phyloP scores from a whole-genome alignment of 2,113 vertebrate species.

The Entelurus aequoreus region DNA sequence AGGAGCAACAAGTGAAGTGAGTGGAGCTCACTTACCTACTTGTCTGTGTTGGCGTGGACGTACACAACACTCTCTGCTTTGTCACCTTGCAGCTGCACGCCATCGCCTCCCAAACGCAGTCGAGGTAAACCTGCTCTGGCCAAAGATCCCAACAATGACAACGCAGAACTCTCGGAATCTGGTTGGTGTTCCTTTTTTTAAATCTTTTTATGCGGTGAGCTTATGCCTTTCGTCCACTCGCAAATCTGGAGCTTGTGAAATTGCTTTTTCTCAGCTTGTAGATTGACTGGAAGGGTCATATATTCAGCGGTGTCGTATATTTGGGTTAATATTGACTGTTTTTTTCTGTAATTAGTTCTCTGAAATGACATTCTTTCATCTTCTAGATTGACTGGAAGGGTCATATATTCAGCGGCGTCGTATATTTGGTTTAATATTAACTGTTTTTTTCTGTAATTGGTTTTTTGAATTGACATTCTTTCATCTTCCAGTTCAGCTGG shows the following conservation, averaged over 20 bases:
- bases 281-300: no score
- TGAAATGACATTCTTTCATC: no score
- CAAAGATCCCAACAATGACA: constrained; percentile 80
- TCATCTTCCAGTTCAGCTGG: no score
- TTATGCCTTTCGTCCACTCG: neutral
- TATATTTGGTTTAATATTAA: no score
- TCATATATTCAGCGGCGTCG: no score
- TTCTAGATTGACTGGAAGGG: no score
- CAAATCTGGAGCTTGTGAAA: neutral
- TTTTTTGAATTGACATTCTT: no score
- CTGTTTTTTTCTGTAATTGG: no score
- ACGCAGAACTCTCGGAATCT: constrained; percentile 77
- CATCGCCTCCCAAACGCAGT: constrained; percentile 83
- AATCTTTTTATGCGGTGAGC: constrained; percentile 4
- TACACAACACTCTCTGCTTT: neutral
- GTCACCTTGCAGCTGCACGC: constrained; percentile 55
- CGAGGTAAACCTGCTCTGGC: constrained; percentile 90
- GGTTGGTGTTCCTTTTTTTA: constrained; percentile 68
- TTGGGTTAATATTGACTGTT: no score
- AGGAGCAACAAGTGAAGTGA: constrained; percentile 78
- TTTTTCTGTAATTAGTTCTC: no score
- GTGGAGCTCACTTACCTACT: neutral
- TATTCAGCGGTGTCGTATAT: no score
- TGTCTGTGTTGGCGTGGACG: neutral
- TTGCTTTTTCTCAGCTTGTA: no score